Evolutionary conservation across 2,113 vertebrate genomes (phyloP), one percentile per base, ranked within the genome.

Genomic region (Trichomycterus rosablanca): DNA sequence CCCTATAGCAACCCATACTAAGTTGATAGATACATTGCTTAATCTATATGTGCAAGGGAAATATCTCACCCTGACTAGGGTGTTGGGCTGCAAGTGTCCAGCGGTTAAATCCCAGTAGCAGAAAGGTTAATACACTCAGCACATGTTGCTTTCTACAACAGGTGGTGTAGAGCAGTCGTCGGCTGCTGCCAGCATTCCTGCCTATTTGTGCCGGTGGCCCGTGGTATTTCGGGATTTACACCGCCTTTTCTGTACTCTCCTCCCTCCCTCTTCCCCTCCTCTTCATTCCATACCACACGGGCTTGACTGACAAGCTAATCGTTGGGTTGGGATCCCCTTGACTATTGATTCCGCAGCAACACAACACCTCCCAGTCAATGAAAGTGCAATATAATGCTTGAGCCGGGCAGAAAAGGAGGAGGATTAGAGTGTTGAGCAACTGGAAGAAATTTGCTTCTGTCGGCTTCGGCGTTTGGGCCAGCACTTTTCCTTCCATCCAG

Each of bases 281-380:
- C 34, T 37, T 14, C 39, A 34, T 20, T 46, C 32, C 9, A 80
- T 79, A 83, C 75, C 82, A 70, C 80, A 84, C 84, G 88, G 88
- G 87, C 90, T 90, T 97, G 93, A 97, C 88, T 97, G 93, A 97
- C 95, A 95, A 94, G 92, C 91, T 95, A 95, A 97, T 96, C 85
- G 89, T 85, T 83, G 85, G 83, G 86, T 90, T 88, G 89, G 91
- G 90, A 92, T 92, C 90, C 83, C 74, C 90, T 83, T 82, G 83
- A 90, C 91, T 92, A 92, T 94, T 92, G 92, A 97, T 92, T 93
- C 91, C 88, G 87, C 87, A 84, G 91, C 93, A 95, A 97, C 89
- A 89, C 89, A 91, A 95, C 92, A 94, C 91, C 91, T 88, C 86
- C 89, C 90, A 87, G 82, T 94, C 92, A 89, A 92, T 92, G 92